These are phyloP conservation scores for Leptatherina wallacei DNA, from an alignment of 2,797 vertebrate genomes.

Conservation along the genomic window DNA sequence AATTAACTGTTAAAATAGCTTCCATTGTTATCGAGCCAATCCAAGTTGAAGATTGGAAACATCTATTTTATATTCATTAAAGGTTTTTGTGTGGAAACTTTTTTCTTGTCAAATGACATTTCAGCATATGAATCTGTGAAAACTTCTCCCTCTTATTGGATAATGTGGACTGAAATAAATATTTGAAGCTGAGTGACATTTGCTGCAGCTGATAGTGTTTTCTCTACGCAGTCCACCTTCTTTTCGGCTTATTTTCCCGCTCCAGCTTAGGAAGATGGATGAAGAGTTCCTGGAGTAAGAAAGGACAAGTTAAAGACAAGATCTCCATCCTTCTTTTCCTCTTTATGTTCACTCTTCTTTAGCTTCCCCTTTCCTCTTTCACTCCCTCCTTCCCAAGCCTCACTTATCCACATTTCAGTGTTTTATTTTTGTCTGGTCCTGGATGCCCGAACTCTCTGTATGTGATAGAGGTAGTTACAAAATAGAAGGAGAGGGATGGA, in stretches of 20 bases:
- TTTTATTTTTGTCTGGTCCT: slow-evolving; percentile 86
- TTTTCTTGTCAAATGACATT: slow-evolving; percentile 43
- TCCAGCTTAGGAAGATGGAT: slow-evolving; percentile 10
- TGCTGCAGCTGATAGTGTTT: slow-evolving; percentile 22
- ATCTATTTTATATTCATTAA: slow-evolving; percentile 61
- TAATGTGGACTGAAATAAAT: slow-evolving; percentile 15
- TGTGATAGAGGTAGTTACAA: slow-evolving; percentile 10
- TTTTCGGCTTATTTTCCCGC: not conserved
- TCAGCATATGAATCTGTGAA: slow-evolving; percentile 15
- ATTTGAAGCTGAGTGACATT: slow-evolving; percentile 32
- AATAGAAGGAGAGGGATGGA: slow-evolving; percentile 22
- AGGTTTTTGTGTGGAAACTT: slow-evolving; percentile 27
- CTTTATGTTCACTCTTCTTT: slow-evolving; percentile 13
- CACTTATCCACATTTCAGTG: slow-evolving; percentile 76
- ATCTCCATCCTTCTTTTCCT: slow-evolving; percentile 5
- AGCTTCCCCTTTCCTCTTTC: not conserved
- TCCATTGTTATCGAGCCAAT: slow-evolving; percentile 57
- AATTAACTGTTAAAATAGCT: slow-evolving; percentile 60
- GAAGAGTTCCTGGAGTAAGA: not conserved
- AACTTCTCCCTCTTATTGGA: slow-evolving; percentile 4
- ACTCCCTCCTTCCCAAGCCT: slow-evolving; percentile 50
- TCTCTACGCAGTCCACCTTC: not conserved
- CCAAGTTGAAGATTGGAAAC: slow-evolving; percentile 48
- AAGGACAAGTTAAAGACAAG: slow-evolving; percentile 31
- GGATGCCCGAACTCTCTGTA: slow-evolving; percentile 65